A percentile compares a stretch with the other conserved stretches of the same genome.
Evolutionary conservation across 2,113 vertebrate genomes (phyloP).

Genomic region (Anas platyrhynchos): DNA sequence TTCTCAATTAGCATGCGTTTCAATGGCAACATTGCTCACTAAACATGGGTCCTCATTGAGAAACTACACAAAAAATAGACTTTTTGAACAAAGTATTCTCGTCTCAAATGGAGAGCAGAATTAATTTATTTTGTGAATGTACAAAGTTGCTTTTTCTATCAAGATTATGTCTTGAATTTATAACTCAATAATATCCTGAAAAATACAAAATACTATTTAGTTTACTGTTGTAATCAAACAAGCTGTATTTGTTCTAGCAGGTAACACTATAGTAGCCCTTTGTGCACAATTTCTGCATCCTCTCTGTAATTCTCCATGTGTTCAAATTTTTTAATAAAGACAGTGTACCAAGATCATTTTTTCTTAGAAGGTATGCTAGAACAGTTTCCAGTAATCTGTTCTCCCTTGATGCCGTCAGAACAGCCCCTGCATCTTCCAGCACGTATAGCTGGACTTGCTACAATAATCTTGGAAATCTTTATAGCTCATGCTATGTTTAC

Average conservation of each 20-base stretch:
- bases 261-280: not conserved
- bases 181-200: not conserved
- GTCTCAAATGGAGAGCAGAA: not conserved
- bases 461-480: not conserved
- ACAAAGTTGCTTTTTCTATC: not conserved
- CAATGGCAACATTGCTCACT: not conserved
- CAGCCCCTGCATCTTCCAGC: not conserved
- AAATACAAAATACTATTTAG: not conserved
- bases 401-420: not conserved
- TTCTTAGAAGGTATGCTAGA: not conserved
- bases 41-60: not conserved
- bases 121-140: not conserved
- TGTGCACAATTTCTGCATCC: not conserved
- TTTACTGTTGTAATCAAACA: not conserved
- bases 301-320: not conserved
- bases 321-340: not conserved
- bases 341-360: not conserved
- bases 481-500: not conserved
- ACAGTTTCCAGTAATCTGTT: not conserved
- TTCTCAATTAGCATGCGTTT: not conserved
- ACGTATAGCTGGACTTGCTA: not conserved
- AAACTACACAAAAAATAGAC: not conserved
- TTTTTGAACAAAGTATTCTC: not conserved
- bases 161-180: not conserved
- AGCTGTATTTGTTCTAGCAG: not conserved